Evolutionary conservation across 1,140 invertebrate species (phyloP), one percentile per base, ranked within the genome.

Genomic region (Caenorhabditis latens): DNA sequence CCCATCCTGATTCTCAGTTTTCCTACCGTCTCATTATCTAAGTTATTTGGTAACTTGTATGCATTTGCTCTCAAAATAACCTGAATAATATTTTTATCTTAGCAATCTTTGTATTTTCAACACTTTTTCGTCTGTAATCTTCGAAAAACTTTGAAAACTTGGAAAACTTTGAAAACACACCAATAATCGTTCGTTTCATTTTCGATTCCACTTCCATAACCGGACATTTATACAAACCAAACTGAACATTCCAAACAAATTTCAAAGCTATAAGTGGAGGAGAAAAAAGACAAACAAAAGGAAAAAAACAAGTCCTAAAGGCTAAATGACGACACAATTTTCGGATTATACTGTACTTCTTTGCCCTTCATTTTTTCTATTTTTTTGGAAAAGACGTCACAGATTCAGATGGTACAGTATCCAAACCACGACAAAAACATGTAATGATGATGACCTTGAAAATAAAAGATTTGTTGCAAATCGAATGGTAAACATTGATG

Each of bases 371-470:
- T 9, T 40, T 63, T 32, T 63, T 63, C 21, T 13, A 13, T 63
- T 63, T 14, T 63, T 58, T 58, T 58, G 7, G 57, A 8, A n/a
- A 53, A 43, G 71, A 48, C 71, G 65, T 71, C 71, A 50, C 71
- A 48, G 14, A 50, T 50, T 79, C 61, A 63, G 61, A 63, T 21
- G 61, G 3, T 63, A 79, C 71, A 79, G 71, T 79, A 79, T 79
- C 46, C 40, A 43, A 71, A 71, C 65, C 71, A 50, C n/a, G 21
- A 79, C 40, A 21, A 50, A 79, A 79, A 79, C 71, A 79, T 50
- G 65, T 71, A 71, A 71, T 50, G 71, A 79, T 79, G 71, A 79
- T 79, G 71, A 50, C 71, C 71, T 79, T 79, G 71, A 50, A 50
- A 71, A 46, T 19, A 16, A 71, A 46, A 71, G 19, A 42, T 48